Evolutionary conservation across 2,797 vertebrate genomes (phyloP), one percentile per base, ranked within the genome.

Genomic region (Epinephelus malabaricus): DNA sequence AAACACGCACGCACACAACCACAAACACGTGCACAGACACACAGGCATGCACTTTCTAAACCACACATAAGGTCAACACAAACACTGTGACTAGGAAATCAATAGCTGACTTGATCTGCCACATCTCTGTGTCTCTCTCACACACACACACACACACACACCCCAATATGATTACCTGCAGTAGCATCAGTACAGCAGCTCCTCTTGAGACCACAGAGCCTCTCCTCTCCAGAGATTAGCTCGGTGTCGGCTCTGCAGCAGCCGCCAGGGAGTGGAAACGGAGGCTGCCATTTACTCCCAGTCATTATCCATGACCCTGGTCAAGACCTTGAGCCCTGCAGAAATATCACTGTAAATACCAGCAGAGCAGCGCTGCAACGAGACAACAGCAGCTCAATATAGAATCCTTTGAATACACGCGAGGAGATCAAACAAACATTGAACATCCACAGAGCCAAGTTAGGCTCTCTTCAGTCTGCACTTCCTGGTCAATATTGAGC

Each of bases 241-340:
- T 58, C 5, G 0, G 30, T 79, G 84, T 78, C n/a, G 3, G 34
- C 76, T 87, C 45, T 51, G 61, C 53, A 6, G 62, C 11, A 1
- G 61, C 69, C 78, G 7, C 85, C 67, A 30, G 88, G 81, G 85
- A 90, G 79, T n/a, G 72, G 61, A 83, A 73, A 46, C 49, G 3
- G 66, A 88, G 79, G 73, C 74, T 93, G 91, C 87, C 91, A 92
- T 94, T 94, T 94, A 88, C 67, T 90, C 88, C 53, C 82, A 88
- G 87, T 90, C 90, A 85, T 93, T 92, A 93, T 89, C 88, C 60
- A 2, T 60, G 70, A 88, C 86, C 86, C 81, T 61, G 55, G 46
- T 67, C 14, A 51, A 77, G 78, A 90, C 75, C 83, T 83, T 64
- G 58, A 88, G 84, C 61, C 82, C 75, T 58, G 43, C 68, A 68